Evolutionary conservation across 1,140 invertebrate species (phyloP).

Genomic region (Meloidogyne chitwoodi): DNA sequence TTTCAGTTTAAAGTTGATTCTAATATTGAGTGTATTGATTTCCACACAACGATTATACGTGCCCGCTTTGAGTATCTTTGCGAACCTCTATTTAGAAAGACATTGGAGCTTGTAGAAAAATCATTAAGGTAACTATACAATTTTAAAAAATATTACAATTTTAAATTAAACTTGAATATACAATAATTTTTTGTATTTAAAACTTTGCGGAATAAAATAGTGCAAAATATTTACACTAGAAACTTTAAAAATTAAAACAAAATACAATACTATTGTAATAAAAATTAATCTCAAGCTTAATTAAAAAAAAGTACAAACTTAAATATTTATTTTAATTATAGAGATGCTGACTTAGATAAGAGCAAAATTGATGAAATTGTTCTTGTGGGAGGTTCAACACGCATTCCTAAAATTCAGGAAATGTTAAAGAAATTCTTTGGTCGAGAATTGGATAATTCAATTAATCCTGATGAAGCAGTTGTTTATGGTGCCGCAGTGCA

Average conservation of each 20-base stretch:
- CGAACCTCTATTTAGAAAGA: slow-evolving; percentile 70
- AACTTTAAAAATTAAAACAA: too few species aligned
- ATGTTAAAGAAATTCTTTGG: slow-evolving; percentile 72
- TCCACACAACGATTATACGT: slow-evolving; percentile 87
- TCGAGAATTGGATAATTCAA: slow-evolving; percentile 88
- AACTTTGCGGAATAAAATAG: too few species aligned
- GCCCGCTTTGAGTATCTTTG: slow-evolving; percentile 91
- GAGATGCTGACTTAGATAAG: slow-evolving; percentile 90
- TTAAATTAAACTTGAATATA: too few species aligned
- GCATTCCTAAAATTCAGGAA: slow-evolving; percentile 95
- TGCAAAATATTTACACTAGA: too few species aligned
- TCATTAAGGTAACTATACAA: slow-evolving; percentile 68
- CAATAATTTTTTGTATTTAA: too few species aligned
- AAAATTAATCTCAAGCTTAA: too few species aligned
- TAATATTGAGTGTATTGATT: slow-evolving; percentile 89
- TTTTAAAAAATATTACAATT: too few species aligned
- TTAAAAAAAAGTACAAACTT: too few species aligned
- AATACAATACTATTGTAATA: too few species aligned
- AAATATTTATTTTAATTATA: slow-evolving; percentile 43
- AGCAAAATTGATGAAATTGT: slow-evolving; percentile 87
- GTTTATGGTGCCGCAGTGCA: slow-evolving; percentile 65
- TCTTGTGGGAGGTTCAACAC: slow-evolving; percentile 92
- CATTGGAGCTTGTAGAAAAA: slow-evolving; percentile 91
- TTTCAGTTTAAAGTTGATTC: slow-evolving; percentile 82
- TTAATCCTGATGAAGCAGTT: slow-evolving; percentile 63